These are phyloP conservation scores for Papilio polyxenes DNA, from an alignment of 1,140 invertebrate species.

Conservation along the genomic window DNA sequence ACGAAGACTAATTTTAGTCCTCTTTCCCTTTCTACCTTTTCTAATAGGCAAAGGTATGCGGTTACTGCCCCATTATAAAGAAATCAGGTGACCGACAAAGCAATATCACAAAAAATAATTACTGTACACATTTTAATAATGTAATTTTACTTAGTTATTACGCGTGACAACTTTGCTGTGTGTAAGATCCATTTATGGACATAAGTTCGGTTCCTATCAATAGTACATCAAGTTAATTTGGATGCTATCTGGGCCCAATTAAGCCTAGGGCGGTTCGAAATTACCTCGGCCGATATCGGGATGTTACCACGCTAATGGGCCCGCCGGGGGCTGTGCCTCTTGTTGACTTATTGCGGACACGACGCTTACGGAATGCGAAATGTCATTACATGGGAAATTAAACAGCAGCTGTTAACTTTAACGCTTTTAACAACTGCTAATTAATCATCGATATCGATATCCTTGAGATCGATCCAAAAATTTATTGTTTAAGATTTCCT, in stretches of 20 bases:
- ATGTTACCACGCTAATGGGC: background rate
- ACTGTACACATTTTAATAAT: too few relatives aligned
- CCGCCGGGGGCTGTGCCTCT: conserved; percentile 2
- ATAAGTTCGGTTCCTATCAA: background rate
- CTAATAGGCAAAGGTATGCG: too few relatives aligned
- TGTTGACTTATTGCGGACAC: conserved; percentile 24
- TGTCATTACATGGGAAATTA: background rate
- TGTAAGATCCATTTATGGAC: background rate
- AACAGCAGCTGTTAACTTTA: background rate
- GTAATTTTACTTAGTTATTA: too few relatives aligned
- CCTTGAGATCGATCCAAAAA: background rate
- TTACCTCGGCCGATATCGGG: conserved; percentile 10
- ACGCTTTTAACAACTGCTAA: background rate
- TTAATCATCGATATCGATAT: background rate
- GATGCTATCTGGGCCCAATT: conserved; percentile 27
- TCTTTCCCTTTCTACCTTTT: too few relatives aligned
- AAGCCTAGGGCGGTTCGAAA: background rate
- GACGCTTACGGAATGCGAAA: background rate
- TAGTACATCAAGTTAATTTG: conserved; percentile 8
- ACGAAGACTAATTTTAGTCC: background rate
- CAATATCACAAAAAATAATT: too few relatives aligned
- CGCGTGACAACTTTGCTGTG: too few relatives aligned
- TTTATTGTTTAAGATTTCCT: too few relatives aligned
- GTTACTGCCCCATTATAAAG: background rate
- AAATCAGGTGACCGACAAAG: background rate